phyloP scores from a whole-genome alignment of 1,140 invertebrate species.

The Monomorium pharaonis region DNA sequence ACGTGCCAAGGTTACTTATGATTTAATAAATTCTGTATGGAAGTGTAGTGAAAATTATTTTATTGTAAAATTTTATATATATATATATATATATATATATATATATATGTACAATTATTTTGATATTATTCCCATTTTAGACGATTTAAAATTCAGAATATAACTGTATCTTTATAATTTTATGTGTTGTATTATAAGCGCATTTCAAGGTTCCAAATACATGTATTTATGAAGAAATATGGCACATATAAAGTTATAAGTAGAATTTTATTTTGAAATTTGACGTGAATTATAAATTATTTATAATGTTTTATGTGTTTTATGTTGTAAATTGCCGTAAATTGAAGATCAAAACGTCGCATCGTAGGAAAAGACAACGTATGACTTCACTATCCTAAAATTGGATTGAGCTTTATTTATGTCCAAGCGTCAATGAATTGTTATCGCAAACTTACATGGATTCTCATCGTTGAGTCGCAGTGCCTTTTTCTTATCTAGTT shows the following conservation, averaged over 20 bases:
- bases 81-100: too few relatives aligned
- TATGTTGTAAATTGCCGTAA: neutral
- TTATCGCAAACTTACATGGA: neutral
- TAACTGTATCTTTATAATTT: neutral
- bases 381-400: neutral
- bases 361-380: neutral
- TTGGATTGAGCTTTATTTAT: neutral
- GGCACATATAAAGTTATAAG: neutral
- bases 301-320: neutral
- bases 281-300: neutral
- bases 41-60: neutral
- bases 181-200: neutral
- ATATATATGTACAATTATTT: too few relatives aligned
- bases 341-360: neutral
- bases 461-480: neutral
- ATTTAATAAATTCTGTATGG: conserved; percentile 15
- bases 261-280: neutral
- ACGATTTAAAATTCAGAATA: neutral
- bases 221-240: neutral
- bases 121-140: neutral
- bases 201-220: neutral
- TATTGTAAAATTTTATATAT: neutral
- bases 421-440: neutral
- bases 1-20: conserved; percentile 60
- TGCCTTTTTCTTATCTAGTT: neutral